Evolutionary conservation across 2,888 invertebrate genomes (phyloP).

Genomic region (Smittia aterrima): DNA sequence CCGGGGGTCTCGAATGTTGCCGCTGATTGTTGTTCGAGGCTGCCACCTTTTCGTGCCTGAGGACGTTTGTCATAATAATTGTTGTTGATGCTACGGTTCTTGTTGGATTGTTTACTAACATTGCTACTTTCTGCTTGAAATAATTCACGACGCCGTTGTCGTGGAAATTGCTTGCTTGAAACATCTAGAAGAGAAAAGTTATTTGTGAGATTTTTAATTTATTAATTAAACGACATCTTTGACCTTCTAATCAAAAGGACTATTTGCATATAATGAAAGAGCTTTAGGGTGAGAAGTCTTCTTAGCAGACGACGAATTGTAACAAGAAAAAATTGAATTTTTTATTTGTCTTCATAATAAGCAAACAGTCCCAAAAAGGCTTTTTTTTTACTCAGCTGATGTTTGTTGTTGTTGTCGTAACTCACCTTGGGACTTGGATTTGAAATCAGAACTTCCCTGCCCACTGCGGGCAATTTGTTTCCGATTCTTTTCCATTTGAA

Average conservation of each 20-base stretch:
- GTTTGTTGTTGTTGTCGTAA: slow-evolving; percentile 29
- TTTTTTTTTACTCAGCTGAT: slow-evolving; percentile 12
- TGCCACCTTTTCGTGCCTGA: background rate
- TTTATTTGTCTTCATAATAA: too few species aligned
- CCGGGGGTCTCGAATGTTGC: slow-evolving; percentile 50
- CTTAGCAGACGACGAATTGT: too few species aligned
- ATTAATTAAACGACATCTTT: too few species aligned
- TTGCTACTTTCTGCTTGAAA: slow-evolving; percentile 24
- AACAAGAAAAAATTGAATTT: too few species aligned
- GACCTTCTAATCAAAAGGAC: too few species aligned
- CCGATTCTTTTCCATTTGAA: slow-evolving; percentile 33
- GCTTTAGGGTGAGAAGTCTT: too few species aligned
- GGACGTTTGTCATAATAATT: slow-evolving; percentile 22
- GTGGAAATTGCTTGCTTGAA: slow-evolving; percentile 35
- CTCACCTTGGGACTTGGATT: slow-evolving; percentile 28
- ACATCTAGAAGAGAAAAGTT: slow-evolving; percentile 13
- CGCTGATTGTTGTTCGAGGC: slow-evolving; percentile 43
- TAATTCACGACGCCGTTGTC: slow-evolving; percentile 29
- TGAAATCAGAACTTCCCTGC: slow-evolving; percentile 21
- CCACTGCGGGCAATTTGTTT: slow-evolving; percentile 30
- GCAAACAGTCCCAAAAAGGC: too few species aligned
- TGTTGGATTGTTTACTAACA: background rate
- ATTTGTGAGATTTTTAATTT: too few species aligned
- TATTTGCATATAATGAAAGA: too few species aligned
- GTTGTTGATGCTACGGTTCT: slow-evolving; percentile 19